Conservation (phyloP, 1,140 invertebrate species). For the Drosophila athabasca region DNA sequence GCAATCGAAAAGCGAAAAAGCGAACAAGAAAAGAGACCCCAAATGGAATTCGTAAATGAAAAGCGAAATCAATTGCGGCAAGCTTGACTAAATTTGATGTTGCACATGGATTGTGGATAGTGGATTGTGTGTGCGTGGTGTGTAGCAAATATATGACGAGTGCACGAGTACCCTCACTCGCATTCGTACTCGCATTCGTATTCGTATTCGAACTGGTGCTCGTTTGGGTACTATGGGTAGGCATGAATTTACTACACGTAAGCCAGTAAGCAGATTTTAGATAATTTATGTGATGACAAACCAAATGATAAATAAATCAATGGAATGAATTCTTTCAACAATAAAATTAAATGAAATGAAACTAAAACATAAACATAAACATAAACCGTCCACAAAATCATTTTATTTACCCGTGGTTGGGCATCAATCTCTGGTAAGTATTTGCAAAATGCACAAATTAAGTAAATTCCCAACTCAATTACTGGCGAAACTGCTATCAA, state of each 20-base stretch:
- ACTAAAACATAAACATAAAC: not conserved
- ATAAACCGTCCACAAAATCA: no score
- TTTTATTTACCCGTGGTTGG: no score
- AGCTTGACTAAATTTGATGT: conserved; percentile 44
- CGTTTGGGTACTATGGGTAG: conserved; percentile 48
- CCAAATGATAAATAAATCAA: conserved; percentile 51
- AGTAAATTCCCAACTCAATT: conserved; percentile 19
- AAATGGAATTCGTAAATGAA: not conserved
- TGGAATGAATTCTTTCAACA: conserved; percentile 66
- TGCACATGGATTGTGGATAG: conserved; percentile 22
- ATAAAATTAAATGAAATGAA: conserved; percentile 46
- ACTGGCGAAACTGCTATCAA: conserved; percentile 5
- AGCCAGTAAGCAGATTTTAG: conserved; percentile 69
- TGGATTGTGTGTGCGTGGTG: not conserved
- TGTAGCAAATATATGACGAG: conserved; percentile 30
- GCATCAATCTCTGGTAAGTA: conserved; percentile 32
- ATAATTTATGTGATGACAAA: conserved; percentile 70
- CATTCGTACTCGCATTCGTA: no score
- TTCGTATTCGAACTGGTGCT: not conserved
- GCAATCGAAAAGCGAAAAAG: conserved; percentile 9
- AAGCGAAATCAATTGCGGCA: conserved; percentile 36
- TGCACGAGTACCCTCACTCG: no score
- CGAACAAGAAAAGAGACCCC: no score
- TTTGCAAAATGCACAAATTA: conserved; percentile 15
- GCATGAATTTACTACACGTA: conserved; percentile 73